A percentile compares a stretch with the other conserved stretches of the same genome.
Conservation (phyloP, 2,113 vertebrate species). For the Pelobates fuscus region DNA sequence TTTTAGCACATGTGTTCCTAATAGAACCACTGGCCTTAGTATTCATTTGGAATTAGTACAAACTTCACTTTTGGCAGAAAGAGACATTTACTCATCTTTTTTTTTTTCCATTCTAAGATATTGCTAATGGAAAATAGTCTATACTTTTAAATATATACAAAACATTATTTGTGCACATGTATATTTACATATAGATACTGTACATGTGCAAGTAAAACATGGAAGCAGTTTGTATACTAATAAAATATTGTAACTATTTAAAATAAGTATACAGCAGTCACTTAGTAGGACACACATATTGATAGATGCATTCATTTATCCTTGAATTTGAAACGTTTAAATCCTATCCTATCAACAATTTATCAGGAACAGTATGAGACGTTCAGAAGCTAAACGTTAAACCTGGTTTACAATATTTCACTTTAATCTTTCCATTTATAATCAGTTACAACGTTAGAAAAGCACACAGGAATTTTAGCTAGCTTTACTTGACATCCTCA, state of each 20-base stretch:
- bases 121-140: conserved; percentile 18
- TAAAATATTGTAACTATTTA: neutral
- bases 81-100: neutral
- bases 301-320: neutral
- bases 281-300: neutral
- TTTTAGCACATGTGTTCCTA: conserved; percentile 30
- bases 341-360: neutral
- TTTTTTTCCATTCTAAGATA: too few relatives aligned
- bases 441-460: too few relatives aligned
- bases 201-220: neutral
- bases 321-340: neutral
- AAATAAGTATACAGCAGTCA: neutral
- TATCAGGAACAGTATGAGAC: neutral
- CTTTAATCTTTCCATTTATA: too few relatives aligned
- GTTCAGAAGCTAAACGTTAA: neutral
- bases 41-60: conserved; percentile 12
- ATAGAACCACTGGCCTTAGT: conserved; percentile 25
- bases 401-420: neutral
- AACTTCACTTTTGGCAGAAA: conserved; percentile 5
- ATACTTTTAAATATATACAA: neutral
- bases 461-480: too few relatives aligned
- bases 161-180: neutral
- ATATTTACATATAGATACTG: neutral
- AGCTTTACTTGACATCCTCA: too few relatives aligned
- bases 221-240: too few relatives aligned